These are phyloP conservation scores for Epinotia demarniana DNA, from an alignment of 2,888 invertebrate species.

Conservation along the genomic window DNA sequence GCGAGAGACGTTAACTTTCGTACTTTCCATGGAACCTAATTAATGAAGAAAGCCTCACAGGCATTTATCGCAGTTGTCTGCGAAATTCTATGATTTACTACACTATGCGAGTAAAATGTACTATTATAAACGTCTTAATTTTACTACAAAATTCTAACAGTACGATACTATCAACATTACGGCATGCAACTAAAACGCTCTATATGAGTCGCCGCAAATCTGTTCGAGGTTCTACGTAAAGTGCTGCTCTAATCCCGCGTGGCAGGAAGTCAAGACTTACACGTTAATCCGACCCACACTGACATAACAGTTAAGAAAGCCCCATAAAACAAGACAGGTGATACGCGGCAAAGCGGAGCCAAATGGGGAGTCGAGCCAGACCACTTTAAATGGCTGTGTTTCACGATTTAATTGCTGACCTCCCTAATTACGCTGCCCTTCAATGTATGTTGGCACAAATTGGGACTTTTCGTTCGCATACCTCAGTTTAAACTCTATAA, in stretches of 20 bases:
- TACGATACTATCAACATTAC: not conserved
- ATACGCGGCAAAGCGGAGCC: constrained; percentile 47
- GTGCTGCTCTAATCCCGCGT: not conserved
- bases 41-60: no score
- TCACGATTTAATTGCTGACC: constrained; percentile 64
- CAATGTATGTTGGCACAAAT: constrained; percentile 54
- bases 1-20: no score
- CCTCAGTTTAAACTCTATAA: constrained; percentile 37
- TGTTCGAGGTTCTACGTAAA: not conserved
- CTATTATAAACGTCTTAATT: not conserved
- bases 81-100: no score
- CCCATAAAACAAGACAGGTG: constrained; percentile 34
- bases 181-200: not conserved
- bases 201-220: not conserved
- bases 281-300: constrained; percentile 11
- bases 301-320: constrained; percentile 20
- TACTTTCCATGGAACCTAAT: no score
- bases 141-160: not conserved
- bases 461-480: constrained; percentile 45
- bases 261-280: constrained; percentile 13
- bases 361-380: constrained; percentile 53
- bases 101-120: no score
- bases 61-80: no score
- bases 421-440: constrained; percentile 64
- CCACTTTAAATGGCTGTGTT: constrained; percentile 57